Conservation (phyloP, 2,113 vertebrate genomes). For the Pao palembangensis region DNA sequence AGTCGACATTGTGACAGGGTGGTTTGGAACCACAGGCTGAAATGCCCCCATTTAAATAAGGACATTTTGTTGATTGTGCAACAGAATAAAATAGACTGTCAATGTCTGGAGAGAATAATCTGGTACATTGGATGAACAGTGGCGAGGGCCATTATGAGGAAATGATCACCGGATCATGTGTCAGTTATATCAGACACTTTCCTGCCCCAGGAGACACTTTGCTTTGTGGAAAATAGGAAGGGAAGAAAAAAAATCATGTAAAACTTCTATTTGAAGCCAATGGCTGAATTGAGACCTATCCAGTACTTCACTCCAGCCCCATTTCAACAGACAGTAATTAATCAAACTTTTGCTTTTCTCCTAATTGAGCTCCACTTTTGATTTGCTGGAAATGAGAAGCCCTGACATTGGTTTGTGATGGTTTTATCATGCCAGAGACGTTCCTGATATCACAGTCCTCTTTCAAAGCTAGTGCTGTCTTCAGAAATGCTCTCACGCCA, state of each 20-base stretch:
- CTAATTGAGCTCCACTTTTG: slow-evolving; percentile 58
- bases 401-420: slow-evolving; percentile 59
- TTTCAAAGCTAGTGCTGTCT: slow-evolving; percentile 46
- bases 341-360: slow-evolving; percentile 63
- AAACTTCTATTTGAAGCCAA: slow-evolving; percentile 51
- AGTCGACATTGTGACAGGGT: slow-evolving; percentile 40
- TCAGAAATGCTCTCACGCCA: slow-evolving; percentile 47
- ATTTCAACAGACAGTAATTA: slow-evolving; percentile 65
- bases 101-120: slow-evolving; percentile 64
- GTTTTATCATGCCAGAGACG: slow-evolving; percentile 66
- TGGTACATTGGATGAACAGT: slow-evolving; percentile 51
- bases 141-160: slow-evolving; percentile 68
- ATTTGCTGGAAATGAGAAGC: slow-evolving; percentile 53
- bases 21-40: slow-evolving; percentile 42
- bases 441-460: slow-evolving; percentile 68
- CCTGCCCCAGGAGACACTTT: slow-evolving; percentile 24
- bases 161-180: slow-evolving; percentile 60
- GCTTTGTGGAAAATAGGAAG: slow-evolving; percentile 31
- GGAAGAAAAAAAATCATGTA: slow-evolving; percentile 24
- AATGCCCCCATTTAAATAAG: slow-evolving; percentile 50
- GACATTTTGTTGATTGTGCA: slow-evolving; percentile 64
- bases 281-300: slow-evolving; percentile 33
- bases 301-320: slow-evolving; percentile 25
- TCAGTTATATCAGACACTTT: slow-evolving; percentile 56
- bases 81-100: slow-evolving; percentile 32